phyloP scores from a whole-genome alignment of 1,140 invertebrate species.

The Scaptomyza montana region DNA sequence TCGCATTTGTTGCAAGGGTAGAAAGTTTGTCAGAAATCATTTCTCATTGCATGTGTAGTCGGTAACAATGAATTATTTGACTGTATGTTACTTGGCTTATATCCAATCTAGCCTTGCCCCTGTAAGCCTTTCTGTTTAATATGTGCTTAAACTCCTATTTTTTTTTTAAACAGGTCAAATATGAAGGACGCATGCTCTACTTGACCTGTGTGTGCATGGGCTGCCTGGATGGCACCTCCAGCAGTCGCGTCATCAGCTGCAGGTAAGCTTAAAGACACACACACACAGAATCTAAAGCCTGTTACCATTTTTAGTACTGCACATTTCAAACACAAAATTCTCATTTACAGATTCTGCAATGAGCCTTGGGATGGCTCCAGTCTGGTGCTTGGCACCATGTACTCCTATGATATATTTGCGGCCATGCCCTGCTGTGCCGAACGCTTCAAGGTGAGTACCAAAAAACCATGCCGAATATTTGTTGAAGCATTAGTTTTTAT shows the following conservation, averaged over 20 bases:
- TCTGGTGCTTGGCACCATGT: slow-evolving; percentile 97
- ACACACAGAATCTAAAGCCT: not conserved
- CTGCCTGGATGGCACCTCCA: slow-evolving; percentile 92
- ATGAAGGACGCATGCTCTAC: slow-evolving; percentile 94
- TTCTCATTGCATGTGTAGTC: slow-evolving; percentile 60
- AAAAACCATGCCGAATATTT: not conserved
- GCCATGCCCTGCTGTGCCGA: slow-evolving; percentile 97
- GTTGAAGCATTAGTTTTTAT: too few relatives aligned
- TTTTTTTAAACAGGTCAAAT: slow-evolving; percentile 89
- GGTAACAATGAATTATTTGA: slow-evolving; percentile 44
- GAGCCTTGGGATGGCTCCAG: slow-evolving; percentile 96
- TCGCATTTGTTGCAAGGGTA: slow-evolving; percentile 21
- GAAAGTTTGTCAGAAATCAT: slow-evolving; percentile 63
- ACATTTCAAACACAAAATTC: not conserved
- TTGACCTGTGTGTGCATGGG: slow-evolving; percentile 97
- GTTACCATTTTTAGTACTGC: too few relatives aligned
- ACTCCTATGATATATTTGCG: slow-evolving; percentile 98
- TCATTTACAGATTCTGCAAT: slow-evolving; percentile 88
- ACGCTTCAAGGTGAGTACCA: slow-evolving; percentile 90
- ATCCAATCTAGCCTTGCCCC: not conserved
- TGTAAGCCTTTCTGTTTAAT: slow-evolving; percentile 1
- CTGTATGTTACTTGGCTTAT: slow-evolving; percentile 7
- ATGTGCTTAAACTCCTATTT: not conserved
- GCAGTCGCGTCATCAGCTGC: slow-evolving; percentile 89
- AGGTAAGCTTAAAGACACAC: slow-evolving; percentile 68